Evolutionary conservation across 1,140 invertebrate genomes (phyloP).

Genomic region (Plodia interpunctella): DNA sequence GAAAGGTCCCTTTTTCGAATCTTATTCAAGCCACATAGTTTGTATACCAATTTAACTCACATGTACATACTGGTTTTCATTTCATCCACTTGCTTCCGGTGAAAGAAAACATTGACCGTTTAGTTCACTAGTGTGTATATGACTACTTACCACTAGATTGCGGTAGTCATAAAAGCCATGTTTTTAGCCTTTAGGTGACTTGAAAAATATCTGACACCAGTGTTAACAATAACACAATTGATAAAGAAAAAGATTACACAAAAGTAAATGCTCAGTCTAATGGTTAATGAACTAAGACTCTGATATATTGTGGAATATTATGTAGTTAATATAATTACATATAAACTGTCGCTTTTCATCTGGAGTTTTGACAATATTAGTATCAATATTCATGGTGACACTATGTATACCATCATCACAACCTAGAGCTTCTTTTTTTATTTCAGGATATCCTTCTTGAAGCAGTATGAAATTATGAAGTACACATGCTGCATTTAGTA

Average conservation of each 20-base stretch:
- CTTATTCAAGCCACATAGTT: no score
- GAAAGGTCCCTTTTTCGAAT: no score
- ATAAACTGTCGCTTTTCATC: slow-evolving; percentile 63
- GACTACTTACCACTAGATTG: no score
- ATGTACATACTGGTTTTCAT: no score
- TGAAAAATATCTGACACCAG: no score
- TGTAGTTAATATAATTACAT: slow-evolving; percentile 69
- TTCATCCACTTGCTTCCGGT: no score
- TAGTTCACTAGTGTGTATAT: no score
- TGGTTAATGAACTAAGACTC: neutral
- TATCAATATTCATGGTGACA: slow-evolving; percentile 44
- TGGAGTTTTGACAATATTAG: slow-evolving; percentile 52
- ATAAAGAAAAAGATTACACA: neutral
- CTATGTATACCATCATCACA: slow-evolving; percentile 56
- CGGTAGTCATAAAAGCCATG: no score
- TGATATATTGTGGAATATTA: slow-evolving; percentile 28
- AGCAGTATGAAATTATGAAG: slow-evolving; percentile 64
- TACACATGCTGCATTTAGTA: slow-evolving; percentile 56
- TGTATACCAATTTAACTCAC: no score
- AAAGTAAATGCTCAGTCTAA: neutral
- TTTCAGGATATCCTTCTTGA: slow-evolving; percentile 50
- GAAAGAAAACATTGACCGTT: no score
- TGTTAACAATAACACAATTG: no score
- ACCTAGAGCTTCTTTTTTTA: slow-evolving; percentile 52
- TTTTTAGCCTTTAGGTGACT: no score